A percentile compares a stretch with the other conserved stretches of the same genome.
Conservation (phyloP, 2,113 vertebrate species). For the Amblyornis subalaris region DNA sequence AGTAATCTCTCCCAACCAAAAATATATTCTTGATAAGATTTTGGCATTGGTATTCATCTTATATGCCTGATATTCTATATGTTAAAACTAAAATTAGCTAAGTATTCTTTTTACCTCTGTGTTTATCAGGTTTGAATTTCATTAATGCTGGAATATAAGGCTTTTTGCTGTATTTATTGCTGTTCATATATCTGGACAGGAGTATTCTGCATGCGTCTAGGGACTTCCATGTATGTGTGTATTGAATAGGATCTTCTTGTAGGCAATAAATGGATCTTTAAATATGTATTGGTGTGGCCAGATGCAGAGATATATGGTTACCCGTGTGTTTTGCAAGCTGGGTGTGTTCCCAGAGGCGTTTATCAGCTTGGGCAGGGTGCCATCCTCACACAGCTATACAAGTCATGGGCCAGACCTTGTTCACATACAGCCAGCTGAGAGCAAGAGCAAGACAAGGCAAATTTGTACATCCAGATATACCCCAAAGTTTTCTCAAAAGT, state of each 20-base stretch:
- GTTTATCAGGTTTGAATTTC: not conserved
- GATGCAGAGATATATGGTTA: not conserved
- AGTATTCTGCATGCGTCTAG: not conserved
- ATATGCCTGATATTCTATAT: not conserved
- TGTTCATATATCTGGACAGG: not conserved
- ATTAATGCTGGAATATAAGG: not conserved
- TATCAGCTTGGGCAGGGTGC: not conserved
- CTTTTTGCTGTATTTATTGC: not conserved
- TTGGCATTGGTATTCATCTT: not conserved
- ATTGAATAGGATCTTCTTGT: not conserved
- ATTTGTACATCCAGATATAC: not conserved
- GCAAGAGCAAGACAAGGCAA: not conserved
- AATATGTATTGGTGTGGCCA: not conserved
- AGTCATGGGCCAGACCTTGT: not conserved
- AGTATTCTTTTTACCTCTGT: not conserved
- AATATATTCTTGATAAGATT: not conserved
- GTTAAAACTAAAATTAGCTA: not conserved
- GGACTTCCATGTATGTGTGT: fast-evolving
- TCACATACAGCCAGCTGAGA: not conserved
- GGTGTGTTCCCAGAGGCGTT: not conserved
- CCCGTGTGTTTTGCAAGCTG: not conserved
- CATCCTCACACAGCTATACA: not conserved
- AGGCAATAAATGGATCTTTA: not conserved
- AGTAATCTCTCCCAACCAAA: not conserved
- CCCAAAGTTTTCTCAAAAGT: not conserved